These are phyloP conservation scores for Zaprionus kolodkinae DNA, from an alignment of 1,140 invertebrate species.

Conservation along the genomic window DNA sequence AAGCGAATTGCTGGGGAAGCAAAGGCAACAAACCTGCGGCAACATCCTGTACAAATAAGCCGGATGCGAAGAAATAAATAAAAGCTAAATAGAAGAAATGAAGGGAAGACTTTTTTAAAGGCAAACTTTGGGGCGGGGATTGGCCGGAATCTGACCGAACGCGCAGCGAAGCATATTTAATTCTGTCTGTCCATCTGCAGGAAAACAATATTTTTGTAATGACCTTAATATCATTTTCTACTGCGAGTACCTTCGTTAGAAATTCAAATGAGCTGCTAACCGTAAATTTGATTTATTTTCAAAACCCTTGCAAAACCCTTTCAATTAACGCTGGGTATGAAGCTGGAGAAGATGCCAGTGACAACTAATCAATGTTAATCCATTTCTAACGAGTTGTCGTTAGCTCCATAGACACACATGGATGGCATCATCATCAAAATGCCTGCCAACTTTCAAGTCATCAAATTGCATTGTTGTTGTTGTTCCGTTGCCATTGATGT, in stretches of 20 bases:
- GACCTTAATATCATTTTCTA: slow-evolving; percentile 17
- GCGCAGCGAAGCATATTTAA: slow-evolving; percentile 36
- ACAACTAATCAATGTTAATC: slow-evolving; percentile 78
- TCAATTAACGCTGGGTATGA: slow-evolving; percentile 32
- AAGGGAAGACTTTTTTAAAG: slow-evolving; percentile 50
- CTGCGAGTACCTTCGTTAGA: slow-evolving; percentile 36
- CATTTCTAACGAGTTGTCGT: slow-evolving; percentile 77
- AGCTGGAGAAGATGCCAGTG: neutral
- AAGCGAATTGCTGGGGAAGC: neutral
- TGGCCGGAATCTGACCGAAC: slow-evolving; percentile 33
- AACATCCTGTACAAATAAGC: slow-evolving; percentile 66
- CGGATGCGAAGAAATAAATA: slow-evolving; percentile 70
- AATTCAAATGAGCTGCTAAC: slow-evolving; percentile 50
- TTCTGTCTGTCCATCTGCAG: slow-evolving; percentile 20
- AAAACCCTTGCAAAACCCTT: slow-evolving; percentile 29
- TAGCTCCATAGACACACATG: slow-evolving; percentile 39
- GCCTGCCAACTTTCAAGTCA: slow-evolving; percentile 65
- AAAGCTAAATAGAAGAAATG: slow-evolving; percentile 63
- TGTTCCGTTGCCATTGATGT: slow-evolving; percentile 17
- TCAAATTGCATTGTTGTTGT: slow-evolving; percentile 65
- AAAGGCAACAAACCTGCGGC: slow-evolving; percentile 38
- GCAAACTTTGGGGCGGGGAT: neutral
- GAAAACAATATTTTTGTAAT: slow-evolving; percentile 23
- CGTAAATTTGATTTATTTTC: slow-evolving; percentile 63
- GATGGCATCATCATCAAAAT: slow-evolving; percentile 70